Evolutionary conservation across 2,888 invertebrate species (phyloP), one percentile per base, ranked within the genome.

Genomic region (Tenodera sinensis): DNA sequence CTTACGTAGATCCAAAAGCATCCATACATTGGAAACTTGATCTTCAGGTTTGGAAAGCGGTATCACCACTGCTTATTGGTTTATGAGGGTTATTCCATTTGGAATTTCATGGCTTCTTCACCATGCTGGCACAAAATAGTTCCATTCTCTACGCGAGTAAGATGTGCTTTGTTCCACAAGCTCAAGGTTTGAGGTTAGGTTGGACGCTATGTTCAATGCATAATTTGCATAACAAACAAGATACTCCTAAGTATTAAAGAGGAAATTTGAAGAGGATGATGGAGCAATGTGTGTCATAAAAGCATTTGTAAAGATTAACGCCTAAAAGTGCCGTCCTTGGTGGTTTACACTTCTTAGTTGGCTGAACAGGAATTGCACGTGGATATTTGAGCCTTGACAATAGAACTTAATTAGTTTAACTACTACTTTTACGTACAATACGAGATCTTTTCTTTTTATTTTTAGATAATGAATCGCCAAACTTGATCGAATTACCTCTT

Each of bases 211-310:
- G 42, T 42, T 42, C 42, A 42, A 42, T 42, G 42, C 20, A 25
- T 71, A 71, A 86, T 86, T 86, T 86, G 81, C 86, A 86, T 86
- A 81, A 86, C 86, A 86, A 86, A 81, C 85, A 81, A 30, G 86
- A 42, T 27, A 54, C 27, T 85, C 54, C 20, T 71, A 71, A 15
- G 54, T 20, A 71, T 84, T 42, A 84, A 42, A 47, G 84, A 9
- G 14, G 42, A n/a, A 47, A 25, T 9, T 25, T 84, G 84, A 84
- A 34, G 84, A 34, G 84, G 15, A 27, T 20, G 84, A 84, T 30
- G 84, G 84, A 84, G 84, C 84, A 42, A 20, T 30, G 42, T 27
- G 30, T 84, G 54, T 71, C 54, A 71, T 71, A 54, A 25, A 47
- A 27, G 71, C 47, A 71, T 27, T 42, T 27, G 47, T 71, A 81